Base-by-base conservation (phyloP, 2,888 invertebrate species). In the Notocelia uddmanniana region DNA sequence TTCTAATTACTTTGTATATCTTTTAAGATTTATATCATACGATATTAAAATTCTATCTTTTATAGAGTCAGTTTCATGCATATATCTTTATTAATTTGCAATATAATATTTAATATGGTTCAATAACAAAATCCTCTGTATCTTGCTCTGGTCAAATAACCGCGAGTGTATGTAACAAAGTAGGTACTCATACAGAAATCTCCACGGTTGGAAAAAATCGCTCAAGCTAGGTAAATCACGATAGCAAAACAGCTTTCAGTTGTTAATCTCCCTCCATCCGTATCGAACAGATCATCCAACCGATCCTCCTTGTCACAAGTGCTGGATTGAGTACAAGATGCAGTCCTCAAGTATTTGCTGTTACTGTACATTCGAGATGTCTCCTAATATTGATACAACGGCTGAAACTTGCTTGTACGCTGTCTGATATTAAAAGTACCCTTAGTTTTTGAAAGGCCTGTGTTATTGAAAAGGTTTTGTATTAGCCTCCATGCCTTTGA, bases 361-460 rank as follows among this genome's bases (percentile, higher is more conserved):
- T 13, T 13, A 19, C 2, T 9, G 0, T 5, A 31, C 26, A 15
- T 55, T 55, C 55, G 55, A 55, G 55, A 55, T 55, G 13, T 26
- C 26, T 26, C 13, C 26, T 21, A 54, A 54, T 55, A 55, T 55
- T 26, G 26, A 55, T 26, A 55, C 8, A 55, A 26, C 26, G 3
- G 55, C 15, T 15, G 23, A 54, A 54, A 15, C 45, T 45, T n/a
- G 41, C n/a, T 59, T 59, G 15, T 23, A 41, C 41, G 1, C 19
- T 19, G 62, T 62, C 18, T 31, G 26, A 62, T 62, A 55, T 55
- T 45, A 26, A 45, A 62, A 50, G 62, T 15, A 50, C 31, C 11
- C 26, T 19, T 31, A 62, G 19, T 31, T 26, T 48, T 31, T 62
- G 26, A 26, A 62, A n/a, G 18, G 48, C 26, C 26, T 19, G 60